Base-by-base conservation (phyloP, 2,113 vertebrate species). In the Anarrhichthys ocellatus region DNA sequence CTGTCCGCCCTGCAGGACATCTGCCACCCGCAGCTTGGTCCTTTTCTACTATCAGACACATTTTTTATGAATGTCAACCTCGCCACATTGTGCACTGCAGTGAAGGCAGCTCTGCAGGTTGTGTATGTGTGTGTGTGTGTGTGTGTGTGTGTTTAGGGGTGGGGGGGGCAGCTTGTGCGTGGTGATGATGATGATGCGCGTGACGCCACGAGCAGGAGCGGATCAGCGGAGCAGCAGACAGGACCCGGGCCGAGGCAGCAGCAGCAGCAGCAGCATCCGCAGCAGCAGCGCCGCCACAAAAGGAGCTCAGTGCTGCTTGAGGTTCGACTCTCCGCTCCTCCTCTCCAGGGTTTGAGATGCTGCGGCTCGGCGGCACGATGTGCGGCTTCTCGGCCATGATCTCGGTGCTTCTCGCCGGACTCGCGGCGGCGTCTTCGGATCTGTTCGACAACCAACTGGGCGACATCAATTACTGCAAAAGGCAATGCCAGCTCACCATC, bases 401-500 rank as follows among this genome's bases (percentile, higher is more conserved):
- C 73, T 90, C 93, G 48, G 75, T 96, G 86, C 87, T 95, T 48
- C 84, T 96, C 2, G 89, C 95, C 34, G 94, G 84, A 22, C 69
- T 94, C 46, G 93, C 92, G 15, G 88, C 92, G 54, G 89, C 90
- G 58, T 93, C 92, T 48, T 90, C 91, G 32, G 96, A 96, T 87
- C 93, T 96, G 34, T 96, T 96, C 81, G 95, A 96, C 87, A 93
- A 94, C 66, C 96, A 96, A 87, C 96, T 96, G 78, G 96, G 97
- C 72, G 96, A 96, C 93, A 96, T 96, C 89, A 95, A 93, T 89
- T 96, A 94, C 89, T 97, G 96, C 96, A 97, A 95, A 88, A 95
- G 93, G 89, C 96, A 96, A 90, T 97, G 97, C 88, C 94, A 95
- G 94, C 89, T 95, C 80, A 90, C 86, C 93, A 93, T 96, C 90